Base-by-base conservation (phyloP, 1,140 invertebrate genomes). In the Onthophagus taurus region DNA sequence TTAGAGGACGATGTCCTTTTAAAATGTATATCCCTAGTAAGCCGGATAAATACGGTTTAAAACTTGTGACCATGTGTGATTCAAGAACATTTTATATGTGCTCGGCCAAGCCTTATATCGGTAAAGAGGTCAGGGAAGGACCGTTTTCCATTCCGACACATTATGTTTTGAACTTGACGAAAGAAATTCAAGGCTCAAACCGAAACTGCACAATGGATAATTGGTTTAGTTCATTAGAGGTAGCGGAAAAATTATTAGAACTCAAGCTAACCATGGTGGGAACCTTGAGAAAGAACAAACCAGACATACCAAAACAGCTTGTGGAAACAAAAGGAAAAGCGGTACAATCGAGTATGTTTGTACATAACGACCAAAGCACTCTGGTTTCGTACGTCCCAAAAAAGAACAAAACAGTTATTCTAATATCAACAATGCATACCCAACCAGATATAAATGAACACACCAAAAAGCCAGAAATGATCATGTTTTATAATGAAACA, bases 21-120 rank as follows among this genome's bases (percentile, higher is more conserved):
- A 39, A 45, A 37, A 45, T 58, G 1, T 63, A 62, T 42, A 62
- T 70, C 8, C 59, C 58, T 4, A 53, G 48, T 29, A 69, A 69
- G 52, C 64, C 65, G 3, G 54, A 52, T 44, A 66, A 64, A 47
- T 68, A 64, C 48, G 64, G 59, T 3, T 56, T 66, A 36, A 68
- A 67, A 54, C 38, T 53, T 26, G 29, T 42, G 11, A 24, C 13
- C 5, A 26, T 26, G 16, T 39, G 9, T 12, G 37, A 39, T 39
- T 7, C 42, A 11, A 23, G 13, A 24, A 44, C 20, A 16, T 44
- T 35, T 17, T 44, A 44, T 44, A 35, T 44, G 42, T 31, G n/a
- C n/a, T 54, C 57, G 41, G 42, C 57, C 31, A 54, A 61, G 44
- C 44, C 59, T 49, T 61, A 61, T 42, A 47, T 35, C 46, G 57